Conservation (phyloP, 2,797 vertebrate genomes). For the Valencia hispanica region DNA sequence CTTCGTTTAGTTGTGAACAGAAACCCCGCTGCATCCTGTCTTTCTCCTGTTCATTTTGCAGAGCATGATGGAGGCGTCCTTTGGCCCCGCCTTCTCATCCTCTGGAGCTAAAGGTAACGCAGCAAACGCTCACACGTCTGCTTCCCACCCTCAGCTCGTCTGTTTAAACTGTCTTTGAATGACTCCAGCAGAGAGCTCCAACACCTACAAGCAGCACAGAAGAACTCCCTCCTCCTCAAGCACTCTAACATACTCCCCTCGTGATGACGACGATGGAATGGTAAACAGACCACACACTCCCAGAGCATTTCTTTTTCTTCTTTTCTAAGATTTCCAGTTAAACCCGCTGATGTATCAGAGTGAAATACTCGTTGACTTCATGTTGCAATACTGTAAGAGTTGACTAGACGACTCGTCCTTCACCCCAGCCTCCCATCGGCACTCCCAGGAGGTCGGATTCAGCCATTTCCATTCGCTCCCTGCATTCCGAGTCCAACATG, state of each 20-base stretch:
- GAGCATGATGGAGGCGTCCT: constrained; percentile 77
- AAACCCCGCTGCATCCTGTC: background rate
- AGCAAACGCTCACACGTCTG: background rate
- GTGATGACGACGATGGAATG: constrained; percentile 96
- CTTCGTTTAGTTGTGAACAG: no score
- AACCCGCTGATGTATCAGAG: background rate
- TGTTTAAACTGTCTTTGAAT: constrained; percentile 16
- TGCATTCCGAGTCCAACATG: constrained; percentile 99
- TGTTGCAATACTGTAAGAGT: background rate
- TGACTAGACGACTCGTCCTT: background rate
- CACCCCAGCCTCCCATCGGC: constrained; percentile 87
- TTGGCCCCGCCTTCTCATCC: constrained; percentile 71
- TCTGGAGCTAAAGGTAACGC: constrained; percentile 72
- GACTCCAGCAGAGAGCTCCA: constrained; percentile 85
- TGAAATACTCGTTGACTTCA: background rate
- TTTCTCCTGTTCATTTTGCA: constrained; percentile 5
- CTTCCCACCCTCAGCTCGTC: background rate
- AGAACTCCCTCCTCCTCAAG: constrained; percentile 96
- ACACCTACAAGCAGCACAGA: constrained; percentile 92
- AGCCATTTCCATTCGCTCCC: constrained; percentile 94
- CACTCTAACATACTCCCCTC: constrained; percentile 91
- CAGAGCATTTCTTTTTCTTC: background rate
- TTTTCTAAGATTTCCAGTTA: background rate
- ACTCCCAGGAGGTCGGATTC: constrained; percentile 95
- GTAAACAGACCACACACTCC: constrained; percentile 71